Base-by-base conservation (phyloP, 2,888 invertebrate species). In the Calameuta pallipes region DNA sequence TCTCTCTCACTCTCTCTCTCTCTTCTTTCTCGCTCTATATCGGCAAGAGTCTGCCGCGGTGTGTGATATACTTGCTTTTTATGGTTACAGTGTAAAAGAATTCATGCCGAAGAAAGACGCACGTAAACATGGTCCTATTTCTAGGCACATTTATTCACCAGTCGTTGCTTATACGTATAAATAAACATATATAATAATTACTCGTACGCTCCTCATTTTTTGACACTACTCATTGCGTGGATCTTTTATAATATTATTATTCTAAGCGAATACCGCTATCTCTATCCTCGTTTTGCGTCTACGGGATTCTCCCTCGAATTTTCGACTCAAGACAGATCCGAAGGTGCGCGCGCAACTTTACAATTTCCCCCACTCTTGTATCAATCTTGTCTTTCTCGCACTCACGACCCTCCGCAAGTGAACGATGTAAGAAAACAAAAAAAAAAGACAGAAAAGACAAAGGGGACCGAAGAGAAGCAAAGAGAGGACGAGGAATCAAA, bases 111-210 rank as follows among this genome's bases (percentile, higher is more conserved):
- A 71, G 33, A 70, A 70, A 70, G 31, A 71, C 71, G 71, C 41
- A 74, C 75, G 31, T 78, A 78, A 78, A 78, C 75, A 78, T 78
- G 69, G 75, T 76, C 78, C 84, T 86, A 87, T 88, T 87, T 84
- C 86, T 86, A 85, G 87, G 85, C 87, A 88, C 86, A 86, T 89
- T 88, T 87, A 87, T 88, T 87, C 84, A 85, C 87, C 88, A 87
- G 87, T 86, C 85, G 85, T 86, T 80, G 84, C 85, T 86, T 71
- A 70, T 70, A 33, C 33, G 56, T 86, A 85, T 85, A 85, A 85
- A 86, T 86, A 87, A 84, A 86, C 85, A 88, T 86, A 85, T 85
- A 85, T 85, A 87, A 85, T 85, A 85, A 41, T 85, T 85, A 84
- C 84, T 82, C 82, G 78, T 81, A 70, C 70, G 33, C 70, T 41